phyloP scores from a whole-genome alignment of 2,113 vertebrate species.

The Nicator chloris region DNA sequence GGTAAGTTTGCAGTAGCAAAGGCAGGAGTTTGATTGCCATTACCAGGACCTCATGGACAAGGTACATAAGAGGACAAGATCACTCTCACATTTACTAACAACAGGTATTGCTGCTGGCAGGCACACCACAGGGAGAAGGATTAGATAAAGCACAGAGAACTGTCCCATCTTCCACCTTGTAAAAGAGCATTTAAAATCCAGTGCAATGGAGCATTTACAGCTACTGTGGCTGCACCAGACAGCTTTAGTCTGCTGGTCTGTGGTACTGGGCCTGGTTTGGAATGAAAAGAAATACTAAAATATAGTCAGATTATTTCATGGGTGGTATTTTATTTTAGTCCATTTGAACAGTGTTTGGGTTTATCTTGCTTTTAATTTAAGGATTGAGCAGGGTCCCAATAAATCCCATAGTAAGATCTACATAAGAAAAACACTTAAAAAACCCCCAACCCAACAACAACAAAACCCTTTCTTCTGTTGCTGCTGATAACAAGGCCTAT shows the following conservation, averaged over 20 bases:
- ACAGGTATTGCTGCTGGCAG: background rate
- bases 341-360: background rate
- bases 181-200: background rate
- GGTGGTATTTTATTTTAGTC: background rate
- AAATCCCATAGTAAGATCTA: background rate
- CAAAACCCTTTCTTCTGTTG: slow-evolving; percentile 3
- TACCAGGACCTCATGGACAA: background rate
- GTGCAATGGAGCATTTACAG: background rate
- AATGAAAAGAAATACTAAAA: background rate
- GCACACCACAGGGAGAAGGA: background rate
- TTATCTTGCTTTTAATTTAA: slow-evolving; percentile 9
- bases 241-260: background rate
- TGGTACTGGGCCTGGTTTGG: background rate
- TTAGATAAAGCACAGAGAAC: background rate
- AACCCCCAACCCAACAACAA: background rate
- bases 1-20: background rate
- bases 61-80: background rate
- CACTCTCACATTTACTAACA: background rate
- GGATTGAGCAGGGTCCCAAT: background rate
- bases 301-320: background rate
- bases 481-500: slow-evolving; percentile 35
- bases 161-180: background rate
- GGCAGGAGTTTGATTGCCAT: background rate
- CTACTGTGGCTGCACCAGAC: background rate
- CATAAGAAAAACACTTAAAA: background rate